Conservation (phyloP, 2,797 vertebrate genomes). For the Gallirallus australis region DNA sequence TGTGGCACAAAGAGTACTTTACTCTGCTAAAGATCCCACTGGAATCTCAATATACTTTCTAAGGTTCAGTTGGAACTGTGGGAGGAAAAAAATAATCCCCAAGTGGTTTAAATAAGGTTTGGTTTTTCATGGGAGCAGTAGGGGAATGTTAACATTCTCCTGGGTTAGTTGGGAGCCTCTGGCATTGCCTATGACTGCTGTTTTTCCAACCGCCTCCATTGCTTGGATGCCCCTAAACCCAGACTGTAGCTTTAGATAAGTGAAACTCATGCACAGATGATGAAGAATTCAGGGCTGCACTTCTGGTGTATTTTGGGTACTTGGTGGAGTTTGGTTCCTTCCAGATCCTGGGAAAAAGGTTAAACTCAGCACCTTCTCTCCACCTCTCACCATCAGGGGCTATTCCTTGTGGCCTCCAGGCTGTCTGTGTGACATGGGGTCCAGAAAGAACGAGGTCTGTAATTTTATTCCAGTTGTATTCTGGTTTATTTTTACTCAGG, state of each 20-base stretch:
- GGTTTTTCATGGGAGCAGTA: background rate
- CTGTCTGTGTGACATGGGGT: background rate
- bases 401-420: background rate
- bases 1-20: background rate
- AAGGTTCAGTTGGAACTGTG: slow-evolving; percentile 4
- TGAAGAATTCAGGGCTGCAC: background rate
- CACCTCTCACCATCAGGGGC: background rate
- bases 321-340: background rate
- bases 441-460: background rate
- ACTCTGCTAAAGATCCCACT: background rate
- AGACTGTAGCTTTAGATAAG: background rate
- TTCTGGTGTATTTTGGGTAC: background rate
- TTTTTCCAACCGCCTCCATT: background rate
- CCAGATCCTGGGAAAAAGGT: background rate
- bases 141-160: background rate
- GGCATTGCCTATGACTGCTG: background rate
- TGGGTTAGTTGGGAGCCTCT: background rate
- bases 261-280: background rate
- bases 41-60: background rate
- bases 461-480: background rate
- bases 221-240: background rate
- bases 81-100: background rate
- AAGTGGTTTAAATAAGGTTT: background rate
- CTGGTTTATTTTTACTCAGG: background rate
- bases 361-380: background rate